Evolutionary conservation across 2,113 vertebrate species (phyloP), one percentile per base, ranked within the genome.

Genomic region (Pontoporia blainvillei): DNA sequence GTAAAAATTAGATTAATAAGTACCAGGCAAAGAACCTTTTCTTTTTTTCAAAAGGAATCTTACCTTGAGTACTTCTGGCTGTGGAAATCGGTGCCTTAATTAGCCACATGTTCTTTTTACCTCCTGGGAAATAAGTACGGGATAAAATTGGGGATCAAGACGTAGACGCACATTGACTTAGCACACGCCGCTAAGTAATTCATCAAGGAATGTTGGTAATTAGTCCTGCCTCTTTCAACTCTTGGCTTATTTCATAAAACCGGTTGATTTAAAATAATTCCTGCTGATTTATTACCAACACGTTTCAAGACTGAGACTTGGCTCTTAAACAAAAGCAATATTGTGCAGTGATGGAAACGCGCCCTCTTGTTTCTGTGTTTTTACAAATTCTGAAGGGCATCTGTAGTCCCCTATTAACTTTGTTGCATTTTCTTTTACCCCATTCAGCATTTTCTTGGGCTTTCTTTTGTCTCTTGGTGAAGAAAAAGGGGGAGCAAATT

Each of bases 131-230:
- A 99, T 99, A 99, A 99, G 99, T 99, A 99, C 96, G 98, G 98
- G 99, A 99, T 99, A 99, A 99, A 99, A 99, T 98, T 98, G 98
- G 99, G 99, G 99, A 99, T 98, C 98, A 99, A 98, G 98, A 99
- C 96, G 98, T 98, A 99, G 98, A 98, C 98, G 98, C 98, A 98
- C 96, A 97, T 98, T 99, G 99, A 99, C 99, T 99, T 99, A 99
- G 99, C 99, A 99, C 99, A 99, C 99, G 99, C 99, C 97, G 96
- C 99, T 99, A 98, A 98, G 98, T 99, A 99, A 99, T 99, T 99
- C 99, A 99, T 99, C 98, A 98, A 99, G 99, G 99, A 99, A 99
- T 99, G 98, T 96, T 98, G 97, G 98, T 98, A 99, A 99, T 99
- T 99, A 99, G 99, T 98, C 98, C 98, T 98, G 98, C 98, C 98